Percentiles rank a stretch among this genome's conserved stretches.
phyloP scores from a whole-genome alignment of 1,140 invertebrate species.

The Panagrolaimus sp. region DNA sequence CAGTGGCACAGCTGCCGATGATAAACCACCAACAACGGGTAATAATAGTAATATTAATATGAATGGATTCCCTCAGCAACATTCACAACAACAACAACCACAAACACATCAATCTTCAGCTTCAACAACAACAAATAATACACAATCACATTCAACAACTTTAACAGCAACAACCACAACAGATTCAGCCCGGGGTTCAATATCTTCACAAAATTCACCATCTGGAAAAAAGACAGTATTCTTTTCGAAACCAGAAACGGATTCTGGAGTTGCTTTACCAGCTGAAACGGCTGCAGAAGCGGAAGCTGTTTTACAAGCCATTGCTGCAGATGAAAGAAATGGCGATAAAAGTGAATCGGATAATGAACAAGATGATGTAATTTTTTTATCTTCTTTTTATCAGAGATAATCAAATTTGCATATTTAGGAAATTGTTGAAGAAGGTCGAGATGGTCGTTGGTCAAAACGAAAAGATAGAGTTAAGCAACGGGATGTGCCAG shows the following conservation, averaged over 20 bases:
- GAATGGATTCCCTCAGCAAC: background rate
- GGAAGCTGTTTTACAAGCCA: conserved; percentile 67
- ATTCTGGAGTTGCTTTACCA: conserved; percentile 68
- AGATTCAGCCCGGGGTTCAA: background rate
- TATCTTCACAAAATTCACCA: background rate
- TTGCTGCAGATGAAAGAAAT: conserved; percentile 26
- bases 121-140: background rate
- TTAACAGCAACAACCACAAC: background rate
- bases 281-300: conserved; percentile 73
- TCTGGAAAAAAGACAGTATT: too few species aligned
- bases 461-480: conserved; percentile 94
- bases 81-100: background rate
- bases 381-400: too few species aligned
- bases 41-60: too few species aligned
- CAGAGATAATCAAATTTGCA: background rate
- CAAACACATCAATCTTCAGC: background rate
- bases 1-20: conserved; percentile 62
- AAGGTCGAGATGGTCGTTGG: conserved; percentile 96
- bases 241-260: background rate
- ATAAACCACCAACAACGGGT: conserved; percentile 62
- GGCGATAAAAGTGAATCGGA: background rate
- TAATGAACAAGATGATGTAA: background rate
- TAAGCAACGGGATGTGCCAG: conserved; percentile 93
- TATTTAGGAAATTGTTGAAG: conserved; percentile 68
- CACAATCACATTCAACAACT: background rate